A percentile compares a stretch with the other conserved stretches of the same genome.
Evolutionary conservation across 2,113 vertebrate species (phyloP).

Genomic region (Labeo catla): DNA sequence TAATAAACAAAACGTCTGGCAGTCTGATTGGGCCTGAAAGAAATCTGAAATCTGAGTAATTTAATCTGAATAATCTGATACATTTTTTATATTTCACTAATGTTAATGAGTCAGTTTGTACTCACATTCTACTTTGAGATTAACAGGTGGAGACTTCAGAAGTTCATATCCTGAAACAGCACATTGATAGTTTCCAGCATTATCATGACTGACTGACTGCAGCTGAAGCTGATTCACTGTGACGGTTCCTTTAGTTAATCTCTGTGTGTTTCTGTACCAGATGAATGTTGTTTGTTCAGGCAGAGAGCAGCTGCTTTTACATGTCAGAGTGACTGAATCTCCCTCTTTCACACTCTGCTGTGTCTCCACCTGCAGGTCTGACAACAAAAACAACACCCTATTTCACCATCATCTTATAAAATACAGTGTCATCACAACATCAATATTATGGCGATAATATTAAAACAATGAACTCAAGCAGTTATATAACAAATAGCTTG

Average conservation of each 20-base stretch:
- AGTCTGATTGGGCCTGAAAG: no score
- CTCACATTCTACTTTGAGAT: slow-evolving; percentile 37
- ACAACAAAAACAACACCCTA: not conserved
- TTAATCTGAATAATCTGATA: not conserved
- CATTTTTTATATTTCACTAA: no score
- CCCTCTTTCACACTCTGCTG: slow-evolving; percentile 19
- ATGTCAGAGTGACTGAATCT: slow-evolving; percentile 37
- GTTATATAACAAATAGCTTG: no score
- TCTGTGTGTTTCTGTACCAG: slow-evolving; percentile 21
- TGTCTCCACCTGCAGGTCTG: slow-evolving; percentile 44
- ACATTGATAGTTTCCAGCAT: slow-evolving; percentile 21
- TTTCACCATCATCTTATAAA: no score
- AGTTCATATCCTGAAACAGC: not conserved
- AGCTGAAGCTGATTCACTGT: not conserved
- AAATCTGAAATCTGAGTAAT: not conserved
- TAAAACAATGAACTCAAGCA: no score
- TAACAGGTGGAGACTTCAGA: slow-evolving; percentile 22
- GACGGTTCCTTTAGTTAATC: no score
- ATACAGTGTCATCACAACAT: no score
- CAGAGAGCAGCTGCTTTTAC: slow-evolving; percentile 46
- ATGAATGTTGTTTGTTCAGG: slow-evolving; percentile 26
- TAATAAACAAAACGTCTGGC: no score
- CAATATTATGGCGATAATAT: no score
- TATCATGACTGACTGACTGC: not conserved
- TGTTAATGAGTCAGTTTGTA: slow-evolving; percentile 23